phyloP scores from a whole-genome alignment of 2,797 vertebrate genomes.

The Selene dorsalis region DNA sequence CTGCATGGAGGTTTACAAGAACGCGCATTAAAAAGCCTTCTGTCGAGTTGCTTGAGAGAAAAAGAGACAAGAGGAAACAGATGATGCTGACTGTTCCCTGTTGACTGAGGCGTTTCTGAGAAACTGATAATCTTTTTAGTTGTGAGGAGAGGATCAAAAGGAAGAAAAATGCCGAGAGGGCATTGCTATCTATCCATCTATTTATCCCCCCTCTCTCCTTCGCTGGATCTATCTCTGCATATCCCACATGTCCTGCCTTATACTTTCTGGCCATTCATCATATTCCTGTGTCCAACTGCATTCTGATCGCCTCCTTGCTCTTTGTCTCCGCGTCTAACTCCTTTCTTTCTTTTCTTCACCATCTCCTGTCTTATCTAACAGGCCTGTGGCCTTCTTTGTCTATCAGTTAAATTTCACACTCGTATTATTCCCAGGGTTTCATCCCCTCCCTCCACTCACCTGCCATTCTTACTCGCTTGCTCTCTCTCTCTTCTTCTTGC shows the following conservation, averaged over 20 bases:
- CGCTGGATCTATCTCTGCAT: slow-evolving; percentile 59
- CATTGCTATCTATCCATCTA: slow-evolving; percentile 68
- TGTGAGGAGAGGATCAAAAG: slow-evolving; percentile 70
- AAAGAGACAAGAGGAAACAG: slow-evolving; percentile 57
- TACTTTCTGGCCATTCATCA: slow-evolving; percentile 72
- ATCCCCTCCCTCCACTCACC: slow-evolving; percentile 30
- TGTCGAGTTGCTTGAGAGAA: slow-evolving; percentile 46
- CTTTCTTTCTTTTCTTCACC: slow-evolving; percentile 43
- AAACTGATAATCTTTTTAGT: slow-evolving; percentile 74
- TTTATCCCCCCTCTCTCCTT: slow-evolving; percentile 55
- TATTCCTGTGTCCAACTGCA: slow-evolving; percentile 52
- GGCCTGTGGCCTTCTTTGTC: slow-evolving; percentile 65
- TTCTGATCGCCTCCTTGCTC: slow-evolving; percentile 65
- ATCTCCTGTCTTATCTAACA: slow-evolving; percentile 66
- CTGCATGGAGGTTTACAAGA: slow-evolving; percentile 33
- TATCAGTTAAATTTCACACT: slow-evolving; percentile 70
- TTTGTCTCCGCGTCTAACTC: slow-evolving; percentile 54
- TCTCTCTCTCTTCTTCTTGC: background rate
- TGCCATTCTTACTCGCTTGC: slow-evolving; percentile 19
- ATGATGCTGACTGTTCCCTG: slow-evolving; percentile 63
- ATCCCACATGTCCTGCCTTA: slow-evolving; percentile 56
- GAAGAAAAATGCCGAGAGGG: slow-evolving; percentile 63
- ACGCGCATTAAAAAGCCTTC: slow-evolving; percentile 27
- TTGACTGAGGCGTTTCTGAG: slow-evolving; percentile 70
- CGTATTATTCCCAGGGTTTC: slow-evolving; percentile 47